Evolutionary conservation across 2,888 invertebrate species (phyloP).

Genomic region (Nudaria mundana): DNA sequence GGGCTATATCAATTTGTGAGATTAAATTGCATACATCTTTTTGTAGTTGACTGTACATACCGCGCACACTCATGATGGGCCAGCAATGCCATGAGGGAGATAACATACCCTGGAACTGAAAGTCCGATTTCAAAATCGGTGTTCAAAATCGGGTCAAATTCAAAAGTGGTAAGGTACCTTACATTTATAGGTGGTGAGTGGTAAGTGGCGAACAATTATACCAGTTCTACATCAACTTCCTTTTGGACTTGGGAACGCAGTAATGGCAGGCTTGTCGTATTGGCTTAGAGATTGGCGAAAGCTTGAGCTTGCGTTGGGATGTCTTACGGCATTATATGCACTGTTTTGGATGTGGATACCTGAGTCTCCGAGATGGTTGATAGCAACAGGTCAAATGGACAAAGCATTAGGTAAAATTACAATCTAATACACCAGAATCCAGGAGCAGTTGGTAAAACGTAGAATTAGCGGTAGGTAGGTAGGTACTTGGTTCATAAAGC

Average conservation of each 20-base stretch:
- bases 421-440: no score
- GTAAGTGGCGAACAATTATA: constrained; percentile 81
- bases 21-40: no score
- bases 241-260: constrained; percentile 81
- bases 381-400: constrained; percentile 75
- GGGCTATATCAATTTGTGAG: no score
- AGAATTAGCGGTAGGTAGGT: no score
- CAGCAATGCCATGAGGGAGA: no score
- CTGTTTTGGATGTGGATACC: constrained; percentile 74
- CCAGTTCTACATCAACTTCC: constrained; percentile 84
- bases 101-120: no score
- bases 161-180: neutral
- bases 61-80: no score
- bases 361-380: constrained; percentile 84
- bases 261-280: constrained; percentile 81
- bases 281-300: constrained; percentile 83
- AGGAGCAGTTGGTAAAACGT: no score
- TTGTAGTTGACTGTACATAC: no score
- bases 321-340: constrained; percentile 73
- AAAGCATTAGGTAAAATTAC: constrained; percentile 71
- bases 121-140: no score
- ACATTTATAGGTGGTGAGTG: constrained; percentile 73
- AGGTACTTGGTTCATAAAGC: no score
- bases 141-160: no score
- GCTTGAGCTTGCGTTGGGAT: constrained; percentile 78